Evolutionary conservation across 2,113 vertebrate species (phyloP), one percentile per base, ranked within the genome.

Genomic region (Microcebus griseorufus): DNA sequence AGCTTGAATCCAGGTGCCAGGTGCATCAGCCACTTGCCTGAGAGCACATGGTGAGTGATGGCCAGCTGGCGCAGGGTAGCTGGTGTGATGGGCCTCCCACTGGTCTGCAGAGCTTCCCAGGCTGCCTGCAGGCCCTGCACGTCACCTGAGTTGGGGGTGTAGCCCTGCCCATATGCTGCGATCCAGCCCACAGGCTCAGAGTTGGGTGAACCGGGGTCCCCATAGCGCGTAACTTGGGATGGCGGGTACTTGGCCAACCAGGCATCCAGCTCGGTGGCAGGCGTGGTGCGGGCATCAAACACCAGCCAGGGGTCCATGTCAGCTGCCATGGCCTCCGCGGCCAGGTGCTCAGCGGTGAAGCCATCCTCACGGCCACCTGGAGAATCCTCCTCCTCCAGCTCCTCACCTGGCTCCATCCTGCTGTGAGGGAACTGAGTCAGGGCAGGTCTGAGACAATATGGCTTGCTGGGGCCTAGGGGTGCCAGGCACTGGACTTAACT

Each of bases 281-380:
- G 99, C 0, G 99, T 99, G 76, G 96, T 98, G 9, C 99, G 98
- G 1, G 99, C 98, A 79, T 99, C 99, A 37, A 99, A 99, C 60
- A 99, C 97, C 45, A 99, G 99, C 99, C 99, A 99, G 58, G 99
- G 99, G 94, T 99, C 99, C 99, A 99, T 99, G 98, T 99, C 99
- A 0, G 99, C 99, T 0, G 99, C 99, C 99, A 99, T 99, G 65
- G 99, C 98, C 96, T 99, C 99, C 0, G 99, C 99, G 0, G 99
- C 99, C 72, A 99, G 98, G 34, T 98, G 98, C 58, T 99, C 99
- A 0, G 99, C 99, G 0, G 98, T 90, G 85, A 98, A 98, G 37
- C 96, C 97, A 70, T 97, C 97, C 42, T 97, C 97, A 0, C 98
- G 69, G 75, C 92, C 92, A 23, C 98, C 87, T 18, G 92, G 89